phyloP scores from a whole-genome alignment of 2,797 vertebrate genomes.

The Artibeus lituratus region DNA sequence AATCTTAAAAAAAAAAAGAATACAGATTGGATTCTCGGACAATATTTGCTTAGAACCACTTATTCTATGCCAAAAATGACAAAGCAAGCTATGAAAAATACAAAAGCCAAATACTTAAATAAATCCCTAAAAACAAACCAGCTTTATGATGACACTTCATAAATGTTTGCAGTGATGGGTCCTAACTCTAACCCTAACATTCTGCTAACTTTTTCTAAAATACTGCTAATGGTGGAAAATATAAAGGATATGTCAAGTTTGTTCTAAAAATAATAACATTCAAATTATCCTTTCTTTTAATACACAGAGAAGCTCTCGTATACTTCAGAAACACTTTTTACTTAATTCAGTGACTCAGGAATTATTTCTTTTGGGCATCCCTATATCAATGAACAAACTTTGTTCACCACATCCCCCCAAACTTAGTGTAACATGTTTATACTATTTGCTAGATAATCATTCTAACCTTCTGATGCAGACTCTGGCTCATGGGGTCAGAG shows the following conservation, averaged over 20 bases:
- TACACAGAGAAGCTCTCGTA: neutral
- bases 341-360: neutral
- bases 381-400: neutral
- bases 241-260: neutral
- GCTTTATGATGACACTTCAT: neutral
- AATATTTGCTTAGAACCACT: neutral
- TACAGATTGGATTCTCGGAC: neutral
- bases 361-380: neutral
- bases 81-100: neutral
- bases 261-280: neutral
- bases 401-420: neutral
- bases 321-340: neutral
- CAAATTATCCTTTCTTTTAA: neutral
- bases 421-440: neutral
- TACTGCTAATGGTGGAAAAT: neutral
- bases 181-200: neutral
- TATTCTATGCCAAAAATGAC: neutral
- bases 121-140: neutral
- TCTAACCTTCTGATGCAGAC: neutral
- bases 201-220: neutral
- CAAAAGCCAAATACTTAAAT: neutral
- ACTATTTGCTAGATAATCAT: neutral
- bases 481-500: accelerated
- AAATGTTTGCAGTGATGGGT: neutral
- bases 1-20: no score